A percentile compares a stretch with the other conserved stretches of the same genome.
These are phyloP conservation scores for Shinisaurus crocodilurus DNA, from an alignment of 2,113 vertebrate species.

Conservation along the genomic window DNA sequence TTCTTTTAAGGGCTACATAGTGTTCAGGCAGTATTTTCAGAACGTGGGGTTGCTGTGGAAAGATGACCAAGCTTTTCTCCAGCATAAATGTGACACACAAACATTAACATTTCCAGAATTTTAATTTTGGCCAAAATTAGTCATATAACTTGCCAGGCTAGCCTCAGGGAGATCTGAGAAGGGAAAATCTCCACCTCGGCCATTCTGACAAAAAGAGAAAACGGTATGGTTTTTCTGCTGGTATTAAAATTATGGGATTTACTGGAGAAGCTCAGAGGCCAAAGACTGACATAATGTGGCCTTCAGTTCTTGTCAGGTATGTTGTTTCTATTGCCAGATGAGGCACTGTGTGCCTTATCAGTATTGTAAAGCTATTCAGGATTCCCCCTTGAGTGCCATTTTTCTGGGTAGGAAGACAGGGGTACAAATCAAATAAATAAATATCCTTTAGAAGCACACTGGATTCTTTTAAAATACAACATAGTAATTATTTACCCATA, in stretches of 20 bases:
- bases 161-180: not conserved
- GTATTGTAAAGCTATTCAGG: not conserved
- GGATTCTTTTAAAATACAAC: not conserved
- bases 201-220: not conserved
- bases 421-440: too few relatives aligned
- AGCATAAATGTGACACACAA: not conserved
- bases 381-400: too few relatives aligned
- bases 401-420: too few relatives aligned
- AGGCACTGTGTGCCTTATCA: not conserved
- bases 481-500: not conserved
- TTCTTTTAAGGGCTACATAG: not conserved
- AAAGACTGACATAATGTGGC: not conserved
- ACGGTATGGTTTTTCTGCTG: not conserved
- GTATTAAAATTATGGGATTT: not conserved
- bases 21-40: not conserved
- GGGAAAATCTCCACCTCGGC: not conserved
- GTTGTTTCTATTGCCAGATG: not conserved
- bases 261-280: not conserved
- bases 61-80: not conserved
- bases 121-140: not conserved
- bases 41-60: not conserved
- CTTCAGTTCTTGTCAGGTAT: not conserved
- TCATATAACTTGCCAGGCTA: not conserved
- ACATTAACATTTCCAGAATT: not conserved
- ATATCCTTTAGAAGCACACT: not conserved